Evolutionary conservation across 1,140 invertebrate species (phyloP).

Genomic region (Drosophila fuyamai): DNA sequence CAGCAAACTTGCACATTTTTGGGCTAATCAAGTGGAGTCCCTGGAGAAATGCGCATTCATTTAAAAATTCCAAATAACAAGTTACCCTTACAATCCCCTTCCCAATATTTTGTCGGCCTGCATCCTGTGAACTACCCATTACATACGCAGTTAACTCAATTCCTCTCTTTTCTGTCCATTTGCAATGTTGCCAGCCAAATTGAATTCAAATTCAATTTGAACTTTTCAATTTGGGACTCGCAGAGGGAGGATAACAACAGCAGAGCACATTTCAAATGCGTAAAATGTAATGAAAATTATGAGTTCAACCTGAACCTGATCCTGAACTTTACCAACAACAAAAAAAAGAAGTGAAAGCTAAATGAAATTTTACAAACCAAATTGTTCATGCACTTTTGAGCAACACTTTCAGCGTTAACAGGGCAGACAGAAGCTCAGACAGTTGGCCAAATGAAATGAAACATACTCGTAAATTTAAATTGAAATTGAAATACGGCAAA

Average conservation of each 20-base stretch:
- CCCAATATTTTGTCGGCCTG: neutral
- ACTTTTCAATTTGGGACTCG: constrained; percentile 77
- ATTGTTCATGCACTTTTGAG: constrained; percentile 81
- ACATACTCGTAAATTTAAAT: constrained; percentile 61
- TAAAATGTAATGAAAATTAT: constrained; percentile 78
- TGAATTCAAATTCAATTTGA: constrained; percentile 84
- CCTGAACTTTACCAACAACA: constrained; percentile 2
- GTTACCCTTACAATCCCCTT: constrained; percentile 11
- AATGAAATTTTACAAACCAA: constrained; percentile 81
- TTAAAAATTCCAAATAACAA: constrained; percentile 22
- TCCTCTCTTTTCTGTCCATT: constrained; percentile 48
- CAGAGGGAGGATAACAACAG: constrained; percentile 44
- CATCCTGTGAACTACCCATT: constrained; percentile 62
- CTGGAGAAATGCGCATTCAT: constrained; percentile 52
- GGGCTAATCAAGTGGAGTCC: constrained; percentile 46
- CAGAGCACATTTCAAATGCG: constrained; percentile 67
- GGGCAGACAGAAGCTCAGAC: constrained; percentile 31
- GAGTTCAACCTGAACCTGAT: constrained; percentile 46
- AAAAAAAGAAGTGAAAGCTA: constrained; percentile 55
- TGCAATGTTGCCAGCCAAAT: constrained; percentile 67
- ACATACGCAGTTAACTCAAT: constrained; percentile 73
- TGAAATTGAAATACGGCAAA: constrained; percentile 59
- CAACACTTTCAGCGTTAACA: constrained; percentile 67
- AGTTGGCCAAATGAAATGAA: constrained; percentile 68
- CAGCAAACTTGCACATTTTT: neutral